Conservation (phyloP, 2,113 vertebrate species). For the Cynopterus brachyotis region DNA sequence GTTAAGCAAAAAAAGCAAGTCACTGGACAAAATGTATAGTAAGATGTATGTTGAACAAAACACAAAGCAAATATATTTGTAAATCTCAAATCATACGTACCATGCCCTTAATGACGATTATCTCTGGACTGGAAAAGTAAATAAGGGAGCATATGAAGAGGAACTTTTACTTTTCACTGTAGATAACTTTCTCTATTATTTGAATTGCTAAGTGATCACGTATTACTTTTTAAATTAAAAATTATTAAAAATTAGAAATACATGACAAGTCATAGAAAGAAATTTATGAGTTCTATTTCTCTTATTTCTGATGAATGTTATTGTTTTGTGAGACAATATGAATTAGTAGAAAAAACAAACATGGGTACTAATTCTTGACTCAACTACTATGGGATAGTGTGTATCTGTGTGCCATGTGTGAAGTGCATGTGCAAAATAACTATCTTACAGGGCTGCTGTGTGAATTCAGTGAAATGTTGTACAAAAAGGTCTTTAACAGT, state of each 20-base stretch:
- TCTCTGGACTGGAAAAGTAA: background rate
- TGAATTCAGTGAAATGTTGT: background rate
- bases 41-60: conserved; percentile 18
- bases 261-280: background rate
- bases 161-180: background rate
- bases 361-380: background rate
- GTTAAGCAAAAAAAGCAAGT: background rate
- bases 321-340: background rate
- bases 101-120: background rate
- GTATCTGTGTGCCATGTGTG: background rate
- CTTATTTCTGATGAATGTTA: background rate
- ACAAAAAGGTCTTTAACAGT: background rate
- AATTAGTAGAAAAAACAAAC: conserved; percentile 6
- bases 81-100: background rate
- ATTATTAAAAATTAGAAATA: background rate
- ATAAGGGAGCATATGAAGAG: background rate
- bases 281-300: conserved; percentile 20
- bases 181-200: background rate
- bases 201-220: background rate
- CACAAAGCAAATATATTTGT: background rate
- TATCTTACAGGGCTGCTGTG: background rate
- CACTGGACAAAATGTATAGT: background rate
- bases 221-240: conserved; percentile 33
- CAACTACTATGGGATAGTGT: background rate
- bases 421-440: background rate